These are phyloP conservation scores for Timandra comae DNA, from an alignment of 2,888 invertebrate genomes.

Conservation along the genomic window DNA sequence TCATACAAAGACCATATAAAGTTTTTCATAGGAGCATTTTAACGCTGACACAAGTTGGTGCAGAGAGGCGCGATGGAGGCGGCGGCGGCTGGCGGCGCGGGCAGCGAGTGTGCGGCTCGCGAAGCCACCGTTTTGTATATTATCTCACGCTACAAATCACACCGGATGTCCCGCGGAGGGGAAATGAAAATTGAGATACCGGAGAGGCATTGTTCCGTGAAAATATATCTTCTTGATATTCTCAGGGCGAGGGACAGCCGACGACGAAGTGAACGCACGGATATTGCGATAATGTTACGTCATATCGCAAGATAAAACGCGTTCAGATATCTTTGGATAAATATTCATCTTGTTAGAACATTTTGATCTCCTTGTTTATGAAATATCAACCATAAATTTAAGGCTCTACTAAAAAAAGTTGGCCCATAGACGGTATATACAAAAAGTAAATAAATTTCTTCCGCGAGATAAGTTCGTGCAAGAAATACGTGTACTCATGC, in stretches of 20 bases:
- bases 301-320: constrained; percentile 60
- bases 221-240: constrained; percentile 74
- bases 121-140: constrained; percentile 72
- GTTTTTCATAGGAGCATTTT: too few relatives aligned
- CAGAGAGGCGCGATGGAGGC: not conserved
- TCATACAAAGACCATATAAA: too few relatives aligned
- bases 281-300: constrained; percentile 70
- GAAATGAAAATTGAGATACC: constrained; percentile 76
- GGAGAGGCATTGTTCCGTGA: constrained; percentile 72
- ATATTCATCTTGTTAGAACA: constrained; percentile 56
- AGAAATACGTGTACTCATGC: too few relatives aligned
- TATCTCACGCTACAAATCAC: constrained; percentile 74
- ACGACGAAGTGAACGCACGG: constrained; percentile 50
- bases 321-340: constrained; percentile 58
- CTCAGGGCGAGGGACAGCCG: constrained; percentile 60
- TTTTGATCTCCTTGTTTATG: too few relatives aligned
- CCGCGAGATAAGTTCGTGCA: too few relatives aligned
- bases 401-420: too few relatives aligned
- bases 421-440: too few relatives aligned
- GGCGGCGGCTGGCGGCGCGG: not conserved
- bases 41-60: constrained; percentile 51
- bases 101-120: constrained; percentile 38
- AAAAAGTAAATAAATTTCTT: too few relatives aligned
- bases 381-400: constrained; percentile 9
- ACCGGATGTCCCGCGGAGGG: constrained; percentile 69